phyloP scores from a whole-genome alignment of 2,797 vertebrate genomes.

The Sternotherus odoratus region DNA sequence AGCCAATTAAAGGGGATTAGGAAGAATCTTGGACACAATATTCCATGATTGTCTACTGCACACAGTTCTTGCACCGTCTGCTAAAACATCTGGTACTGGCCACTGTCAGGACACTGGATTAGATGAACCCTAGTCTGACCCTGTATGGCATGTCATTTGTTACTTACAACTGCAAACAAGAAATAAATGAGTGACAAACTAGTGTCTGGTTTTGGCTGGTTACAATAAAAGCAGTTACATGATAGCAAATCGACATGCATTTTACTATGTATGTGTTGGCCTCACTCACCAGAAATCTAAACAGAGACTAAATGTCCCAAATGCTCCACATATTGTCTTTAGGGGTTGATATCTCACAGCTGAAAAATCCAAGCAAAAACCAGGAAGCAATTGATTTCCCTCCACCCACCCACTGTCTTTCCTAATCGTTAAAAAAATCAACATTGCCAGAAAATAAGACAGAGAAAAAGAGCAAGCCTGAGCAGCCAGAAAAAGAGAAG shows the following conservation, averaged over 20 bases:
- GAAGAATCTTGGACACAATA: not conserved
- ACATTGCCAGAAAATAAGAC: not conserved
- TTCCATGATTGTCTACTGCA: not conserved
- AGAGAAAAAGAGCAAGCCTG: not conserved
- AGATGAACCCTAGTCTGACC: not conserved
- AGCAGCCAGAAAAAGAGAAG: not conserved
- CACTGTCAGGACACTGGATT: not conserved
- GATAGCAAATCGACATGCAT: not conserved
- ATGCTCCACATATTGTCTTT: not conserved
- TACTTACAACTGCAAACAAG: not conserved
- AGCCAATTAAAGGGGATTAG: not conserved
- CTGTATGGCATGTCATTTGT: not conserved
- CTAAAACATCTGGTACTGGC: not conserved
- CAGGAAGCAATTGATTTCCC: not conserved
- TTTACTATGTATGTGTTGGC: not conserved
- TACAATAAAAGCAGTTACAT: not conserved
- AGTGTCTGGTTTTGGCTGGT: fast-evolving
- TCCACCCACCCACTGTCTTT: not conserved
- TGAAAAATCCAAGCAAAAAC: not conserved
- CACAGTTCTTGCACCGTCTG: conserved; percentile 21
- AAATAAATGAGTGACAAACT: not conserved
- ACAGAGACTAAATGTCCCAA: not conserved
- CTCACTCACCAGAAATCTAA: not conserved
- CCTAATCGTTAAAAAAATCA: not conserved
- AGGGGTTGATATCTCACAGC: not conserved